Evolutionary conservation across 2,113 vertebrate genomes (phyloP).

Genomic region (Jacana jacana): DNA sequence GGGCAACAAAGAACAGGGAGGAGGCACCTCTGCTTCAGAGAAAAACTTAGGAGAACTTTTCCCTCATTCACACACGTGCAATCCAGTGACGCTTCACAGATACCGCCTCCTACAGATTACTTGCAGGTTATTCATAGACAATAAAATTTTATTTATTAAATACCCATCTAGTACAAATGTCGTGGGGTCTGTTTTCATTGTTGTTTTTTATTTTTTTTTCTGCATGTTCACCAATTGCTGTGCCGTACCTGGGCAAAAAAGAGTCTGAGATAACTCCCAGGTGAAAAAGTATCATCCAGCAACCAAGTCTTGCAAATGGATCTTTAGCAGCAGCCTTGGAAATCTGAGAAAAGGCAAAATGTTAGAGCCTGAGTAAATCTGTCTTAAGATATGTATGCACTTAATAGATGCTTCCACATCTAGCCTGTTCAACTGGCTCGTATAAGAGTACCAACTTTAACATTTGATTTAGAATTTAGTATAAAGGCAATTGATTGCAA

Average conservation of each 20-base stretch:
- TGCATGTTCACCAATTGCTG: neutral
- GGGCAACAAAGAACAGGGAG: neutral
- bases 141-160: neutral
- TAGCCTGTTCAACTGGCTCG: neutral
- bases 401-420: neutral
- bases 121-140: neutral
- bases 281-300: neutral
- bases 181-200: no score
- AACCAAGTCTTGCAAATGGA: neutral
- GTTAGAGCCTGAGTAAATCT: neutral
- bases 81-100: neutral
- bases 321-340: neutral
- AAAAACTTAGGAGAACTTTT: neutral
- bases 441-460: neutral
- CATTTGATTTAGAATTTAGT: conserved; percentile 15
- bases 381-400: neutral
- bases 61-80: neutral
- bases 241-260: neutral
- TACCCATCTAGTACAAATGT: neutral
- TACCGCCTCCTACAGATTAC: neutral
- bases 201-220: neutral
- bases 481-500: neutral
- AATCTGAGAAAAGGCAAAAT: neutral
- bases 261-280: neutral
- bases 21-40: rapidly evolving